These are phyloP conservation scores for Trichonephila clavipes DNA, from an alignment of 1,140 invertebrate genomes.

Conservation along the genomic window DNA sequence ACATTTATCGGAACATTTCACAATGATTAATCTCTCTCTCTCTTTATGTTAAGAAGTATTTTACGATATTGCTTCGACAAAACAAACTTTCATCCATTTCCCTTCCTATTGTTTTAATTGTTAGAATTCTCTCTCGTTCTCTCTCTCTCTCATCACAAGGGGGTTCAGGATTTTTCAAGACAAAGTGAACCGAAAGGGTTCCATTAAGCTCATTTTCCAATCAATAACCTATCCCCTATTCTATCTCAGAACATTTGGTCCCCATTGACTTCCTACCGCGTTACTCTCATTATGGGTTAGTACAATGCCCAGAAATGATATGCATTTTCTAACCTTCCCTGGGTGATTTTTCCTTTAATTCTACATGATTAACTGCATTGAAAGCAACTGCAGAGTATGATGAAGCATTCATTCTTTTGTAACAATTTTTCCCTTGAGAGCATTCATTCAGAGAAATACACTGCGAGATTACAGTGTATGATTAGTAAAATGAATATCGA, in stretches of 20 bases:
- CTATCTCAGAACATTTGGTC: not conserved
- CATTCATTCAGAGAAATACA: no score
- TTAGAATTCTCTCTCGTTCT: not conserved
- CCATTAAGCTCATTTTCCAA: conserved; percentile 20
- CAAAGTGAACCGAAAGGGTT: not conserved
- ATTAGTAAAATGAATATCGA: no score
- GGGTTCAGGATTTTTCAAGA: not conserved
- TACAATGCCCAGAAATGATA: not conserved
- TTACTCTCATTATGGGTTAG: not conserved
- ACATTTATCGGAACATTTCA: no score
- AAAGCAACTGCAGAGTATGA: no score
- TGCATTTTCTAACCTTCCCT: not conserved
- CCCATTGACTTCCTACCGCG: not conserved
- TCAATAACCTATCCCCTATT: not conserved
- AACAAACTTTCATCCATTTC: not conserved
- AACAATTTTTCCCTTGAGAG: no score
- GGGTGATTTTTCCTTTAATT: not conserved
- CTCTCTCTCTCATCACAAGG: not conserved
- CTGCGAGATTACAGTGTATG: no score
- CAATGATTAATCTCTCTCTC: no score
- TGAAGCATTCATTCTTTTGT: no score
- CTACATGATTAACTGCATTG: not conserved
- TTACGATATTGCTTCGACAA: not conserved
- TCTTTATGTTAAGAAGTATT: no score
- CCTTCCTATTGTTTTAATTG: not conserved